Conservation (phyloP, 2,888 invertebrate species). For the Tubiluchus corallicola region DNA sequence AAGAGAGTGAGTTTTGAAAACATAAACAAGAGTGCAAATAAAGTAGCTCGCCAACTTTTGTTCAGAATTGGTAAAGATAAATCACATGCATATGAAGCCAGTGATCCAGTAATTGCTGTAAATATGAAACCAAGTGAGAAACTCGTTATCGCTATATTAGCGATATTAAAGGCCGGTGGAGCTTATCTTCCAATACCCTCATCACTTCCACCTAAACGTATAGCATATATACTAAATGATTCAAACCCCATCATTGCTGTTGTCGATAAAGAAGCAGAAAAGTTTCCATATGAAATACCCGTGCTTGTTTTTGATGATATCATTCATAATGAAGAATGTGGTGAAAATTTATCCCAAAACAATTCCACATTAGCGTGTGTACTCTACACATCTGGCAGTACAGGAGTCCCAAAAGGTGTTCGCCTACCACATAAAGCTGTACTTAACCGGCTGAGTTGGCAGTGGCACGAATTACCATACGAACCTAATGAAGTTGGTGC, state of each 20-base stretch:
- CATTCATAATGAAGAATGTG: too few species aligned
- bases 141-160: slow-evolving; percentile 44
- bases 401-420: slow-evolving; percentile 6
- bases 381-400: too few species aligned
- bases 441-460: slow-evolving; percentile 68
- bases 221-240: slow-evolving; percentile 54
- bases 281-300: slow-evolving; percentile 9
- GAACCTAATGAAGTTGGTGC: slow-evolving; percentile 48
- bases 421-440: slow-evolving; percentile 22
- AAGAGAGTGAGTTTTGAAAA: too few species aligned
- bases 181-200: slow-evolving; percentile 67
- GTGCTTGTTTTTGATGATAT: slow-evolving; percentile 33
- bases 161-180: slow-evolving; percentile 60
- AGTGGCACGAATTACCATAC: slow-evolving; percentile 63
- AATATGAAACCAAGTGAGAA: slow-evolving; percentile 56
- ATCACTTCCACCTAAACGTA: slow-evolving; percentile 45
- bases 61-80: too few species aligned
- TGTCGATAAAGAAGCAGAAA: slow-evolving; percentile 27
- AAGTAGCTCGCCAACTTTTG: too few species aligned
- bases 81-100: too few species aligned
- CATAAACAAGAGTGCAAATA: too few species aligned
- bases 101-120: too few species aligned
- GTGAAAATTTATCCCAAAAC: too few species aligned
- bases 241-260: slow-evolving; percentile 53
- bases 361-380: too few species aligned